Percentiles rank a stretch among this genome's conserved stretches.
These are phyloP conservation scores for Syngnathus rostellatus DNA, from an alignment of 2,797 vertebrate genomes.

Conservation along the genomic window DNA sequence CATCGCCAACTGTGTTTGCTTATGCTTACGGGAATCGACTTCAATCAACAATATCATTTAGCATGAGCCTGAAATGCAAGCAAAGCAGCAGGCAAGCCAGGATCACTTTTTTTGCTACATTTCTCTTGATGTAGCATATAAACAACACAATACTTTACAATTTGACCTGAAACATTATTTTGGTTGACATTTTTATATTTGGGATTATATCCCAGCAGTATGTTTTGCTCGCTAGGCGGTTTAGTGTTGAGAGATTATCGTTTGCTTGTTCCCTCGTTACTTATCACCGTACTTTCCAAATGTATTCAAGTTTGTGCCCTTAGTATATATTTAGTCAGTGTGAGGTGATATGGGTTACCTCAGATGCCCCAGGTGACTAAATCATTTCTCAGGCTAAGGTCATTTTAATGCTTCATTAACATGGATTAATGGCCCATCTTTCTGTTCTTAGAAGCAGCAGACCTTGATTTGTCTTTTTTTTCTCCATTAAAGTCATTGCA, in stretches of 20 bases:
- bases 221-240: too few species aligned
- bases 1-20: not conserved
- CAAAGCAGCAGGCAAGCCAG: not conserved
- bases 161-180: too few species aligned
- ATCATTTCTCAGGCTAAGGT: slow-evolving; percentile 31
- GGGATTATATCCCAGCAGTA: too few species aligned
- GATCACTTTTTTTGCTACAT: not conserved
- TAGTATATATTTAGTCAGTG: not conserved
- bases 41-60: not conserved
- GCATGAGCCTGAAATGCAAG: not conserved
- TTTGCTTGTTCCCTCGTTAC: too few species aligned
- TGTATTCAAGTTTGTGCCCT: too few species aligned
- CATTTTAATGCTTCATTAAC: slow-evolving; percentile 39
- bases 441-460: slow-evolving; percentile 21
- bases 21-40: not conserved
- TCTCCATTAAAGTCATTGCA: slow-evolving; percentile 30
- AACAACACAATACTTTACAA: not conserved
- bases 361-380: slow-evolving; percentile 10
- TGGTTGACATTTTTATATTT: too few species aligned
- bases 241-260: too few species aligned
- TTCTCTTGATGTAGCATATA: not conserved
- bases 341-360: not conserved
- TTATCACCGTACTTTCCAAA: too few species aligned
- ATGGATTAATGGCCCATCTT: slow-evolving; percentile 34
- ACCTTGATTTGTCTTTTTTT: slow-evolving; percentile 16